phyloP scores from a whole-genome alignment of 2,888 invertebrate species.

The Perdita meconis region DNA sequence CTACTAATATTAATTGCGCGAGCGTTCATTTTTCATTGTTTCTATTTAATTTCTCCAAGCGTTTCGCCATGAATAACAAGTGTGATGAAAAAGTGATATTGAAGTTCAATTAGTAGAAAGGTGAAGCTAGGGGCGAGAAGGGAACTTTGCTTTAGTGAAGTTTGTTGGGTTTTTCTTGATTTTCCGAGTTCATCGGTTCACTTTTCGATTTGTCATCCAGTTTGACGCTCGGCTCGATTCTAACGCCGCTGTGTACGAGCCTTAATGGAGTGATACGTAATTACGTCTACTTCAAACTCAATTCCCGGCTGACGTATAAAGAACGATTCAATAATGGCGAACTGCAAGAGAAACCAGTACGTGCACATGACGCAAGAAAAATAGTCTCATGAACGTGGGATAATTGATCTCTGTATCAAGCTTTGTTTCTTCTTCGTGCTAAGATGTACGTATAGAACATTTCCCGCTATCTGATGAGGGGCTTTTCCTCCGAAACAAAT shows the following conservation, averaged over 20 bases:
- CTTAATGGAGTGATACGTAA: background rate
- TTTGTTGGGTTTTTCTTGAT: background rate
- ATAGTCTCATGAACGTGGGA: background rate
- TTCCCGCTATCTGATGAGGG: too few species aligned
- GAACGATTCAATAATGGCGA: too few species aligned
- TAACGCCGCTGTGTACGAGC: background rate
- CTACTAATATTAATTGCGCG: too few species aligned
- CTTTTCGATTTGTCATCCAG: background rate
- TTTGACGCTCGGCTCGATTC: background rate
- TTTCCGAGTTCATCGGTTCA: background rate
- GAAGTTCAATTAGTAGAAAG: too few species aligned
- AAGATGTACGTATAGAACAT: background rate
- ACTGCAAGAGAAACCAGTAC: background rate
- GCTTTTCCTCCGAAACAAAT: background rate
- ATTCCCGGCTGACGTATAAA: background rate
- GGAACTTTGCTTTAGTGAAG: background rate
- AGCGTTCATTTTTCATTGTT: too few species aligned
- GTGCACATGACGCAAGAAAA: background rate
- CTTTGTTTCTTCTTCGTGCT: conserved; percentile 1
- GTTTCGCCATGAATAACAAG: too few species aligned
- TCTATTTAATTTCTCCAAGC: too few species aligned
- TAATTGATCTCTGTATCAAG: background rate
- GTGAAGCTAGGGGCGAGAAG: background rate
- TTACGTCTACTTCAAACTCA: background rate
- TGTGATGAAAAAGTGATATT: too few species aligned